A percentile compares a stretch with the other conserved stretches of the same genome.
phyloP scores from a whole-genome alignment of 1,140 invertebrate genomes.

The Euwallacea similis region DNA sequence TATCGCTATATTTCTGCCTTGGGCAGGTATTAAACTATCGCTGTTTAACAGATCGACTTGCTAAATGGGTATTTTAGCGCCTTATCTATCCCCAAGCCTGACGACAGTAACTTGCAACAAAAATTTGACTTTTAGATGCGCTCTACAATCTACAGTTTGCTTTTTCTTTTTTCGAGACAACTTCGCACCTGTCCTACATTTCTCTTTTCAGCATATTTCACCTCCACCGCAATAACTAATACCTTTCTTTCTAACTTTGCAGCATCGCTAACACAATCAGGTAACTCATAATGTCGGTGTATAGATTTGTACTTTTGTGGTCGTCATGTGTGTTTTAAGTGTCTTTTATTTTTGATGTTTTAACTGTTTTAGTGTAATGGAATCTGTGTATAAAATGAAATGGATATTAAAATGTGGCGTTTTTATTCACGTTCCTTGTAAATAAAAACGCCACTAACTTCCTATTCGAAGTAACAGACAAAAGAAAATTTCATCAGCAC shows the following conservation, averaged over 20 bases:
- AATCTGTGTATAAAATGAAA: no score
- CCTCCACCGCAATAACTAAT: neutral
- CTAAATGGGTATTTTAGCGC: constrained; percentile 6
- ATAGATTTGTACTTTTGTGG: constrained; percentile 5
- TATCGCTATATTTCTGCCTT: constrained; percentile 6
- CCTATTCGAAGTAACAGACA: neutral
- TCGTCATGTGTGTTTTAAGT: neutral
- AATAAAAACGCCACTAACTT: no score
- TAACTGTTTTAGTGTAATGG: no score
- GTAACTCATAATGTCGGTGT: constrained; percentile 23
- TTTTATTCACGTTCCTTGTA: no score
- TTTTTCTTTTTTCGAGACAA: neutral
- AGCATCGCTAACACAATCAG: constrained; percentile 35
- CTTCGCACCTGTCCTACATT: neutral
- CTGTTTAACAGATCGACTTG: constrained; percentile 7
- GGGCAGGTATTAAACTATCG: constrained; percentile 22
- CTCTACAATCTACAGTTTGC: neutral
- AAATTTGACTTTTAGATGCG: neutral
- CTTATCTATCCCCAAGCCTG: neutral
- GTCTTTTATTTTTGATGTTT: no score
- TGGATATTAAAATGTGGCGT: no score
- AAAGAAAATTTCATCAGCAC: neutral
- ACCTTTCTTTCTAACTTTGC: constrained; percentile 18
- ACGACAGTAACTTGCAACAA: neutral
- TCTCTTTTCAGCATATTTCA: neutral